Evolutionary conservation across 1,140 invertebrate genomes (phyloP).

Genomic region (Stenopsyche tienmushanensis): DNA sequence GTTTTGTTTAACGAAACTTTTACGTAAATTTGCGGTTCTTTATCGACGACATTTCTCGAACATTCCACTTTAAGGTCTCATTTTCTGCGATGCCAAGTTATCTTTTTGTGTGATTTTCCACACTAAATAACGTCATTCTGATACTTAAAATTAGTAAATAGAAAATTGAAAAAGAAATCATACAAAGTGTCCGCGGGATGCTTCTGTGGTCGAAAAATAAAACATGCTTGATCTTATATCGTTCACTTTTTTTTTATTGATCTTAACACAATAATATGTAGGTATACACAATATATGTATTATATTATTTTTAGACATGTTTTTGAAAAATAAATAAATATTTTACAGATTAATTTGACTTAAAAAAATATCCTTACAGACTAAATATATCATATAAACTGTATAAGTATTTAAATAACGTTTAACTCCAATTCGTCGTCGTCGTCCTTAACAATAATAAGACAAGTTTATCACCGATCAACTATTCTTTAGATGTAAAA

Average conservation of each 20-base stretch:
- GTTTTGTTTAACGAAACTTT: no score
- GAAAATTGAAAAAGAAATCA: no score
- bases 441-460: background rate
- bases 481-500: no score
- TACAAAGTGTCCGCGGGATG: no score
- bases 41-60: no score
- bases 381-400: slow-evolving; percentile 14
- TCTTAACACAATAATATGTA: slow-evolving; percentile 28
- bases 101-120: no score
- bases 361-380: slow-evolving; percentile 11
- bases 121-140: no score
- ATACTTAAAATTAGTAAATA: no score
- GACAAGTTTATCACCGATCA: slow-evolving; percentile 26
- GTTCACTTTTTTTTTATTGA: slow-evolving; percentile 23
- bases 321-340: slow-evolving; percentile 42
- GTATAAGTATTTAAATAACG: slow-evolving; percentile 21
- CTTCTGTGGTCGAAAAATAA: slow-evolving; percentile 16
- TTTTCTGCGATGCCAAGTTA: no score
- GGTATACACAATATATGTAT: slow-evolving; percentile 26
- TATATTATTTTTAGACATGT: slow-evolving; percentile 31
- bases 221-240: background rate
- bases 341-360: slow-evolving; percentile 30
- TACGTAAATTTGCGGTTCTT: no score
- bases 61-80: no score
- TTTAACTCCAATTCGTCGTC: no score